Evolutionary conservation across 2,797 vertebrate species (phyloP), one percentile per base, ranked within the genome.

Genomic region (Pseudopleuronectes americanus): DNA sequence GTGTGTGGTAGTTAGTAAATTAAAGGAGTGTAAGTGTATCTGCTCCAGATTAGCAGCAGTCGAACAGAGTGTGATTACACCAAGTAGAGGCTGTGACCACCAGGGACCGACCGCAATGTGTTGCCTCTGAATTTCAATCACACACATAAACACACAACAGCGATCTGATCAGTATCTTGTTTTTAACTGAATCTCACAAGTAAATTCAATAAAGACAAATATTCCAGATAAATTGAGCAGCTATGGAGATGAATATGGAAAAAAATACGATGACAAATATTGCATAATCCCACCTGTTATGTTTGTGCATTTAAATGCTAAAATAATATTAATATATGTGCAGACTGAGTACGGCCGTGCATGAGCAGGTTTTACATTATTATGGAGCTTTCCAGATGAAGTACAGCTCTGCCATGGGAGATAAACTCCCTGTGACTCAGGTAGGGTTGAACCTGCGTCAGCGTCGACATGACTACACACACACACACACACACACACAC

Each of bases 11-110:
- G 23, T 16, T 14, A 45, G 48, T 63, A 52, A 58, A 23, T 52
- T 69, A 64, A 69, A 22, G 0, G 58, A 47, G 61, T 31, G 28
- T 57, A 52, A 51, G 63, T 62, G 60, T 75, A 64, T 88, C 48
- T 76, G 72, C 72, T 86, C 74, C 68, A 90, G 76, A 88, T 87
- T 79, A 73, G 73, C 66, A 78, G 70, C 67, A 57, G 56, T 57
- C 78, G 54, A 73, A 64, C 43, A 69, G 52, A 47, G 62, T 68
- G 73, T 52, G 49, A 79, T 80, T 83, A 74, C 22, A 21, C 52
- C 62, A 69, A 48, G 58, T 19, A 69, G 23, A 65, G 41, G 41
- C 71, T 47, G 33, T 31, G 21, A 80, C 8, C 43, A 61, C 52
- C 14, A 31, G 23, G 55, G 68, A 58, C 14, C 0, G 23, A 54